A percentile compares a stretch with the other conserved stretches of the same genome.
phyloP scores from a whole-genome alignment of 2,888 invertebrate species.

The Horisme vitalbata region DNA sequence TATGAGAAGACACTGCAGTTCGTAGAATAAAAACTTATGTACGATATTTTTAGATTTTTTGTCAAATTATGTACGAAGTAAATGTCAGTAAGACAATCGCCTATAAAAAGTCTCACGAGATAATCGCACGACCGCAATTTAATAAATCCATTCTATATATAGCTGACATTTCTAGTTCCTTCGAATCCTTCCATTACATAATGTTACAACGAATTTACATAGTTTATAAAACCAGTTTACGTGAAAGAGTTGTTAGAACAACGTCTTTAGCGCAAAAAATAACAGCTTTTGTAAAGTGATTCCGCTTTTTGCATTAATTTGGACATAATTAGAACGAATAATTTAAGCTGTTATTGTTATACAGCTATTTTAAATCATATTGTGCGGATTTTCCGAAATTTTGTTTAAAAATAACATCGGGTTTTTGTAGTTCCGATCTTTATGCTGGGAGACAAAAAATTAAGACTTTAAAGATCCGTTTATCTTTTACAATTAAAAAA shows the following conservation, averaged over 20 bases:
- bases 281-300: not conserved
- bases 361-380: not conserved
- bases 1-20: too few species aligned
- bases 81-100: not conserved
- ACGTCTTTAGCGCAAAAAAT: not conserved
- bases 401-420: not conserved
- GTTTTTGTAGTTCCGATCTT: too few species aligned
- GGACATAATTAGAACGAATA: conserved; percentile 9
- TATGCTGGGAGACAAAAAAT: too few species aligned
- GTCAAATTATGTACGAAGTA: not conserved
- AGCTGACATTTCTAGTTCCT: conserved; percentile 4
- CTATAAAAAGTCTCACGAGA: conserved; percentile 13
- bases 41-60: too few species aligned
- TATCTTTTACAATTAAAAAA: too few species aligned
- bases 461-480: too few species aligned
- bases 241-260: not conserved
- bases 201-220: not conserved
- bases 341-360: conserved; percentile 1
- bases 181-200: conserved; percentile 5
- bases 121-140: conserved; percentile 4
- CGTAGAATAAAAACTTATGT: too few species aligned
- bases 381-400: not conserved
- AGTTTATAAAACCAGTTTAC: not conserved
- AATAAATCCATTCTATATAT: not conserved
- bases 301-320: not conserved